Evolutionary conservation across 2,113 vertebrate species (phyloP).

Genomic region (Chaenocephalus aceratus): DNA sequence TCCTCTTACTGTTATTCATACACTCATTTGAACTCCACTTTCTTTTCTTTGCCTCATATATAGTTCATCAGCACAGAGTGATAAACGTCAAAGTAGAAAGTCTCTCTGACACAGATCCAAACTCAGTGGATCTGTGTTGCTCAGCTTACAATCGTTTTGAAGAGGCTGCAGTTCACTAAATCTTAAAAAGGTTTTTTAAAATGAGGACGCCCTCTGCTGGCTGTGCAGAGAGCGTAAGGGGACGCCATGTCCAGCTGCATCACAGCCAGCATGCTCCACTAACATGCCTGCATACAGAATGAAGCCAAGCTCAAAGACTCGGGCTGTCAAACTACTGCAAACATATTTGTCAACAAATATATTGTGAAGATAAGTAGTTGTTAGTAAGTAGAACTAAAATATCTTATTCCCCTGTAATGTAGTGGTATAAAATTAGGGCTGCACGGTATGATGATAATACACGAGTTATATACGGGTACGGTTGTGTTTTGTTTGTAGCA

Average conservation of each 20-base stretch:
- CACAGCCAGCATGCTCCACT: not conserved
- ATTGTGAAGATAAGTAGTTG: not conserved
- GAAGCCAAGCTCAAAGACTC: not conserved
- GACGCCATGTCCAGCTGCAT: not conserved
- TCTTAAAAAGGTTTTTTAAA: constrained; percentile 35
- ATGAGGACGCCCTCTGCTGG: constrained; percentile 70
- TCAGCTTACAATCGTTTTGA: constrained; percentile 16
- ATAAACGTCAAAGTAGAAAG: not conserved
- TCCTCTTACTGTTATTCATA: not conserved
- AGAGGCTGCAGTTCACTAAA: not conserved
- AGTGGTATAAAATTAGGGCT: not conserved
- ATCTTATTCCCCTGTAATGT: not conserved
- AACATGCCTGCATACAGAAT: not conserved
- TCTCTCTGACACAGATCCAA: not conserved
- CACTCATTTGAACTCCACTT: not conserved
- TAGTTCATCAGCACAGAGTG: not conserved
- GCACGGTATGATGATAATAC: not conserved
- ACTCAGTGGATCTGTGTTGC: not conserved
- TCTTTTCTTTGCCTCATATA: not conserved
- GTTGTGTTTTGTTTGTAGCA: not conserved
- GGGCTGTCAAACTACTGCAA: not conserved
- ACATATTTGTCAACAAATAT: not conserved
- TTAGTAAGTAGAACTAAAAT: not conserved
- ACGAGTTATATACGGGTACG: constrained; percentile 58
- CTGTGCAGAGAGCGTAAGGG: not conserved